Evolutionary conservation across 2,797 vertebrate species (phyloP), one percentile per base, ranked within the genome.

Genomic region (Neosilurus mollespiculum): DNA sequence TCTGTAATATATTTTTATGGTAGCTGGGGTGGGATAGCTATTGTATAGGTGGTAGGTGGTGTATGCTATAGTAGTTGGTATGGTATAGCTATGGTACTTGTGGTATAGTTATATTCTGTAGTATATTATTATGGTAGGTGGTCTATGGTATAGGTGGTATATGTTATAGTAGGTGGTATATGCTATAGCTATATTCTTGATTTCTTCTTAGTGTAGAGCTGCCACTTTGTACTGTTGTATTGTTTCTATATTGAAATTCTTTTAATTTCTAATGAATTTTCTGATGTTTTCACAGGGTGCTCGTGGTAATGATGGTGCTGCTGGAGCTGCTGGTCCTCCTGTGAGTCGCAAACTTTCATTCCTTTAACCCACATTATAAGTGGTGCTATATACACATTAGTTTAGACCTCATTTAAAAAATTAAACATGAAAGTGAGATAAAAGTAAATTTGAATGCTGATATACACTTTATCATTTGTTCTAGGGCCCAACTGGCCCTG

Each of bases 241-340:
- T 72, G n/a, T 26, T 12, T 72, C 7, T 34, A 58, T 1, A 59
- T 49, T 51, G 43, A 78, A 62, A 51, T 51, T 6, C n/a, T 64
- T 59, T 51, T 67, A 64, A 66, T 88, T 53, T 26, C 3, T 61
- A 78, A 51, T 12, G 30, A 4, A 30, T 18, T 30, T 30, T 30
- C 10, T 53, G 9, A n/a, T 78, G 77, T 62, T 89, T 87, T 20
- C 0, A 54, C 87, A 98, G 98, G 98, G 98, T 88, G 97, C 96
- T 92, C 97, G 98, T 85, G 98, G 98, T 93, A 99, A 99, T 0
- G 98, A 99, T 88, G 98, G 98, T 86, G 90, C 96, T 87, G 94
- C 96, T 61, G 98, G 98, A 87, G 95, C 95, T 92, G 97, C 96
- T 61, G 97, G 98, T 53, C 97, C 98, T 90, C 93, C 96, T 4